Evolutionary conservation across 1,140 invertebrate genomes (phyloP), one percentile per base, ranked within the genome.

Genomic region (Manduca sexta): DNA sequence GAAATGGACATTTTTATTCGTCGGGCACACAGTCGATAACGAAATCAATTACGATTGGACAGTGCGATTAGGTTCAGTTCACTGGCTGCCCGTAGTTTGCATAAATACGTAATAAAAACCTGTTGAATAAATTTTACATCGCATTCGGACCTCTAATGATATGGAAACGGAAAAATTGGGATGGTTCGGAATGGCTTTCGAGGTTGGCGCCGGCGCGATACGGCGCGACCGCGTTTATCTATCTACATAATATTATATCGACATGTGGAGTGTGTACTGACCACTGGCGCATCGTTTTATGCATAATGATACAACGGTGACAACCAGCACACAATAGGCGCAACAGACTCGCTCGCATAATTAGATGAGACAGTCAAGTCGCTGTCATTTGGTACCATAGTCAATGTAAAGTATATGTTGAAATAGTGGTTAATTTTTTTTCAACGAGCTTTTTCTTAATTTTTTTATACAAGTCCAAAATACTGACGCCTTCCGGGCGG

Each of bases 141-240:
- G 50, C 40, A 49, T 60, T 59, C 46, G 37, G 47, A 51, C 50
- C 44, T 43, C 58, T 61, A 57, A 57, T 60, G 55, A 58, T 50
- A 61, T 64, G 62, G 52, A 58, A 58, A 58, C 58, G 58, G 49
- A 64, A 64, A 64, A 61, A 53, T 54, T 64, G 58, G 54, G 57
- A 58, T 60, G 45, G 58, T 58, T 46, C 29, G 14, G n/a, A 18
- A 43, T 51, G 47, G 34, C 46, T 53, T 58, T 53, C 50, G 51
- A 58, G 42, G 43, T 43, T 64, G 62, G 62, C 62, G 62, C 62
- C 62, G 34, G 57, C 50, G 46, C 55, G 53, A 31, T 42, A 33
- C 17, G 14, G 1, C 43, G 30, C 30, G 43, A 17, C 15, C 30
- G 11, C 5, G 33, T 14, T 14, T 35, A 45, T 34, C 14, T 45